Evolutionary conservation across 2,113 vertebrate species (phyloP), one percentile per base, ranked within the genome.

Genomic region (Trematocara nigrifrons): DNA sequence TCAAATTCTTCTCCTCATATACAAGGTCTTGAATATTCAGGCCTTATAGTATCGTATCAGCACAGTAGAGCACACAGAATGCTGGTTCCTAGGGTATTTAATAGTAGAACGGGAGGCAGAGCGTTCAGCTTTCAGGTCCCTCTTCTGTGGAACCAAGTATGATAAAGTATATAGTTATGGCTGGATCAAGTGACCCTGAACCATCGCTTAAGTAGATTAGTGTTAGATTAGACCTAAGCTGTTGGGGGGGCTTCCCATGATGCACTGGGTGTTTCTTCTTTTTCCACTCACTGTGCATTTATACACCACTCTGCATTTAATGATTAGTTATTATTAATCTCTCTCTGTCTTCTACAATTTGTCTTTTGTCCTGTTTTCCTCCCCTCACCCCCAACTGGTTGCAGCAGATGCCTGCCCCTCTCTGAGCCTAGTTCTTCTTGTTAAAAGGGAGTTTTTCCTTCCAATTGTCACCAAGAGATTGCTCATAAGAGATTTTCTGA

Each of bases 381-480:
- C 8, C 56, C 57, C 57, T 61, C 57, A 61, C 29, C 29, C 15
- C 15, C 8, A 59, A 33, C 29, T 61, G 57, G 29, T 61, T 33
- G 57, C 29, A 61, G 29, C 29, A 61, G 57, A 33, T 61, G 57
- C 8, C 15, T 61, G 29, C 29, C 15, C 29, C 15, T 18, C 15
- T 61, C 57, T 61, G 57, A 61, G 15, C 15, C 57, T 33, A 61
- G 2, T 35, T 61, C 29, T 6, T 33, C 29, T 0, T 2, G 57
- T 61, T 61, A 61, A 35, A 61, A 61, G 29, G 57, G 8, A 61
- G 8, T 11, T 61, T 35, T 61, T 61, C 16, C 57, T 61, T 61
- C 31, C 16, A 10, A 3, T 0, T 61, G 57, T 35, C 5, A 0
- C 31, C 57, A n/a, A 6, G 16, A 0, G 31, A 35, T 61, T 61